phyloP scores from a whole-genome alignment of 2,888 invertebrate genomes.

The Hydrotaea cyrtoneurina region DNA sequence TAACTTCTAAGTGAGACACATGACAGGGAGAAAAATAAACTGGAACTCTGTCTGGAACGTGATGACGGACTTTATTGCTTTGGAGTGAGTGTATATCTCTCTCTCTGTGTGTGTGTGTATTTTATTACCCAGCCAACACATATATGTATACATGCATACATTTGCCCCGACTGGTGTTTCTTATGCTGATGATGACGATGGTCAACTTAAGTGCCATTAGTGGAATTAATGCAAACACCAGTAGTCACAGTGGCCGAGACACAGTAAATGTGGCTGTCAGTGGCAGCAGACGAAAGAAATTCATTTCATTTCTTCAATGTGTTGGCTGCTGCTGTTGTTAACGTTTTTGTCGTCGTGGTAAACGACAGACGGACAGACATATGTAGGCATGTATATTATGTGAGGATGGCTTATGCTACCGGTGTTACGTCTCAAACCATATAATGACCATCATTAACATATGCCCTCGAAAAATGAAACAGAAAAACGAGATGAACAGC shows the following conservation, averaged over 20 bases:
- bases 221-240: conserved; percentile 65
- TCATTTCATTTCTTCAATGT: conserved; percentile 15
- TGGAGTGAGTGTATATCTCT: neutral
- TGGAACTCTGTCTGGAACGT: conserved; percentile 54
- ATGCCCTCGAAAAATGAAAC: conserved; percentile 57
- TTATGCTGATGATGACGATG: conserved; percentile 35
- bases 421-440: conserved; percentile 62
- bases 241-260: conserved; percentile 26
- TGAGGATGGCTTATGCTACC: conserved; percentile 49
- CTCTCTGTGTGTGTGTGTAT: conserved; percentile 16
- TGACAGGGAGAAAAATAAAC: neutral
- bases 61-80: conserved; percentile 15
- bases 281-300: conserved; percentile 13
- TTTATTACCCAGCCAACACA: neutral
- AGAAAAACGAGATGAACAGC: conserved; percentile 21
- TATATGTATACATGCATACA: too few relatives aligned
- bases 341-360: too few relatives aligned
- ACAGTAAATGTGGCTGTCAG: conserved; percentile 6
- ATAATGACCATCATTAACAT: conserved; percentile 69
- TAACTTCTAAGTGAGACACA: neutral
- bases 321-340: neutral
- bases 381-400: neutral
- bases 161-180: conserved; percentile 8
- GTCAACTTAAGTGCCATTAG: conserved; percentile 63
- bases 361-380: neutral